Percentiles rank a stretch among this genome's conserved stretches.
These are phyloP conservation scores for Phenganax subtilis DNA, from an alignment of 92 coral and sea anemone species.

Conservation along the genomic window DNA sequence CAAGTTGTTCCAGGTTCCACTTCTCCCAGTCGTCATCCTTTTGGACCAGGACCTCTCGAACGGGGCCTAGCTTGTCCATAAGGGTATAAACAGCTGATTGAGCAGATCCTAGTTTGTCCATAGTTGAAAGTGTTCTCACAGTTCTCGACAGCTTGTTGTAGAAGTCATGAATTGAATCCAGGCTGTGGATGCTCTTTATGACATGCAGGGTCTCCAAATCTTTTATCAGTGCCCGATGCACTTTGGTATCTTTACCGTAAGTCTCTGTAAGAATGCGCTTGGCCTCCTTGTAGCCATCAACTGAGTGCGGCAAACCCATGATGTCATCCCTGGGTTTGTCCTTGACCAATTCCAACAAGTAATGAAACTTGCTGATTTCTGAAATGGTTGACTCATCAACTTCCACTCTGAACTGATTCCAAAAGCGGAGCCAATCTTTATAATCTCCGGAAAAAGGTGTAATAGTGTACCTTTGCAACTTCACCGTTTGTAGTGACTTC, in stretches of 20 bases:
- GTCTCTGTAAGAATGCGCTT: constrained; percentile 19
- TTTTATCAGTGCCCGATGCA: constrained; percentile 5
- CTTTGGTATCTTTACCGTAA: constrained; percentile 11
- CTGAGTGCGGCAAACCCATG: constrained; percentile 45
- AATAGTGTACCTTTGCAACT: constrained; percentile 51
- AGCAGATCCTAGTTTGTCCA: constrained; percentile 39
- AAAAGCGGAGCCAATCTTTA: constrained; percentile 54
- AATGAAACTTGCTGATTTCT: constrained; percentile 45
- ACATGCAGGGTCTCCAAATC: constrained; percentile 4
- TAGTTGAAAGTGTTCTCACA: constrained; percentile 28
- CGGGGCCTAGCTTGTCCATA: constrained; percentile 49
- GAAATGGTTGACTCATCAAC: constrained; percentile 44
- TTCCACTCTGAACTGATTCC: constrained; percentile 58
- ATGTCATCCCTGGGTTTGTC: constrained; percentile 32
- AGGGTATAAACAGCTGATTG: constrained; percentile 41
- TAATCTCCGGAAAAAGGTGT: constrained; percentile 51
- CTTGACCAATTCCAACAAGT: constrained; percentile 43
- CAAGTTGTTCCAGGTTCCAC: constrained; percentile 48
- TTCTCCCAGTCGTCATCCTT: constrained; percentile 59
- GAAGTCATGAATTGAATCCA: constrained; percentile 17
- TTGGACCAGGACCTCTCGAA: constrained; percentile 37
- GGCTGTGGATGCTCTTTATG: constrained; percentile 1
- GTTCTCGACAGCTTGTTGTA: constrained; percentile 39
- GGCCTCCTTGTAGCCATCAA: constrained; percentile 50
- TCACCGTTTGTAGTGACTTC: constrained; percentile 20